These are phyloP conservation scores for Ceratosolen fusciceps DNA, from an alignment of 1,140 invertebrate species.

Conservation along the genomic window DNA sequence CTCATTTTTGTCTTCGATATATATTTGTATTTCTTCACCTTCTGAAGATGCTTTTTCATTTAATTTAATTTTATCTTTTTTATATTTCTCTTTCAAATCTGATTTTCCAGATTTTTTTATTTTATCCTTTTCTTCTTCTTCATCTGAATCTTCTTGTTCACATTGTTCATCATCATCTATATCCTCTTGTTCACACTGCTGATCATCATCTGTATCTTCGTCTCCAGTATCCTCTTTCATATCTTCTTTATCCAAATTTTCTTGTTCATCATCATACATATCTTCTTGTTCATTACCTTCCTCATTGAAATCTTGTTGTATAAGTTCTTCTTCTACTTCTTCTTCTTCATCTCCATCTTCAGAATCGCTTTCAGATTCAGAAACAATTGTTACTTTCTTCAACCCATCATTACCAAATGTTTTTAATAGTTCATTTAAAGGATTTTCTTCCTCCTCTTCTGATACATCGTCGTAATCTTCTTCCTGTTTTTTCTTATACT, in stretches of 20 bases:
- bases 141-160: background rate
- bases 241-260: constrained; percentile 46
- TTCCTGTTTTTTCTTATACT: constrained; percentile 56
- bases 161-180: background rate
- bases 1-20: constrained; percentile 58
- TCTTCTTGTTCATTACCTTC: no score
- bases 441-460: constrained; percentile 71
- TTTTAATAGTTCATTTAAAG: constrained; percentile 72
- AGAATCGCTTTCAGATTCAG: constrained; percentile 56
- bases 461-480: constrained; percentile 51
- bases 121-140: constrained; percentile 40
- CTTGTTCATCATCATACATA: constrained; percentile 39
- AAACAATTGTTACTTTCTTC: constrained; percentile 54
- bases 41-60: constrained; percentile 19
- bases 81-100: background rate
- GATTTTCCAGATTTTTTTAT: background rate
- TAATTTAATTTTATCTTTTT: constrained; percentile 5
- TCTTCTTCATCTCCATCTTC: constrained; percentile 29
- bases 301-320: no score
- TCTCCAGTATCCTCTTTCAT: constrained; percentile 18
- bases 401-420: constrained; percentile 72
- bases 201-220: constrained; percentile 2
- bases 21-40: constrained; percentile 54
- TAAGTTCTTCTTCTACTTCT: no score
- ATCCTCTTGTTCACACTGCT: constrained; percentile 41